phyloP scores from a whole-genome alignment of 2,888 invertebrate genomes.

The Geophilus truncorum region DNA sequence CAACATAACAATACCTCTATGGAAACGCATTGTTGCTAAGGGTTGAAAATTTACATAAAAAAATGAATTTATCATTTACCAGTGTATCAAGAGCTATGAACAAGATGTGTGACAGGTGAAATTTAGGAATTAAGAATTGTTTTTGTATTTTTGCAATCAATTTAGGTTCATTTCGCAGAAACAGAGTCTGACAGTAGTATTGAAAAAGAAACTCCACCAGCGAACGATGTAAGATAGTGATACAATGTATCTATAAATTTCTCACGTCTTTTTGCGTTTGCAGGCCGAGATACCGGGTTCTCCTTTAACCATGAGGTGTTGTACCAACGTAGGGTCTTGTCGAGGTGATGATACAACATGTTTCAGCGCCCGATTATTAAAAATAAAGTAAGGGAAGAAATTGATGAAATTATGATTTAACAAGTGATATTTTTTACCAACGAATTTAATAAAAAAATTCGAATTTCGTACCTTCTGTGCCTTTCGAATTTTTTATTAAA shows the following conservation, averaged over 20 bases:
- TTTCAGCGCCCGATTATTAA: not conserved
- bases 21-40: not conserved
- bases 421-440: no score
- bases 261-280: not conserved
- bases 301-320: not conserved
- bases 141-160: not conserved
- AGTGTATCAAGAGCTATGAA: not conserved
- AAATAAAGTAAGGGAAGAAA: not conserved
- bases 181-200: not conserved
- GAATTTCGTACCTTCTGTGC: no score
- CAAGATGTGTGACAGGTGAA: not conserved
- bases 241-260: no score
- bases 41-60: not conserved
- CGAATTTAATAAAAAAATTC: no score
- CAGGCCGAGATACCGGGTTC: not conserved
- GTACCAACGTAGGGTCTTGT: not conserved
- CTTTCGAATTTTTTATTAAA: no score
- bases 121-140: not conserved
- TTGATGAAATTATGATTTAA: no score
- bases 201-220: not conserved
- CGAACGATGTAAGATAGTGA: not conserved
- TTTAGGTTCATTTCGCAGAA: not conserved
- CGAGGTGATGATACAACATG: not conserved
- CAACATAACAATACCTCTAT: not conserved
- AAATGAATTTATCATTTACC: not conserved